A percentile compares a stretch with the other conserved stretches of the same genome.
Evolutionary conservation across 2,113 vertebrate genomes (phyloP).

Genomic region (Pelmatolapia mariae): DNA sequence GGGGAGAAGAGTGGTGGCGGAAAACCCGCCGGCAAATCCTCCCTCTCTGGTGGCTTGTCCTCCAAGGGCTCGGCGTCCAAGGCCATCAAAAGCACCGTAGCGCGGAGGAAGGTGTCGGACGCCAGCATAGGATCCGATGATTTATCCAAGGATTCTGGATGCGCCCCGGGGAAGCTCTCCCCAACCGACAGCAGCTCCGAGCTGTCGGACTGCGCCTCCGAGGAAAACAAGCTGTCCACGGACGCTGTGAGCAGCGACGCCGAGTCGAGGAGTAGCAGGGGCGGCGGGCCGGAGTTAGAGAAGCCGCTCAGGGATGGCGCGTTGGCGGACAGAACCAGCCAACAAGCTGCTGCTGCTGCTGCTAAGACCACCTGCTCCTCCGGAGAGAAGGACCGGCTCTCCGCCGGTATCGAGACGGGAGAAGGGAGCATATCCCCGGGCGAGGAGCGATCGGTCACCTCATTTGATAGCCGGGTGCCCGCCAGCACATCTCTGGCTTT

Average conservation of each 20-base stretch:
- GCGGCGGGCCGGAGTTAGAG: slow-evolving; percentile 53
- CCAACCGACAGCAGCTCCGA: slow-evolving; percentile 91
- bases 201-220: slow-evolving; percentile 90
- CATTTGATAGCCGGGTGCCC: slow-evolving; percentile 85
- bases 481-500: slow-evolving; percentile 92
- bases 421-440: slow-evolving; percentile 73
- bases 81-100: slow-evolving; percentile 39
- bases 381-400: slow-evolving; percentile 65
- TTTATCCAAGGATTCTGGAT: slow-evolving; percentile 71
- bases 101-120: slow-evolving; percentile 70
- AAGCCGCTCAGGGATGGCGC: slow-evolving; percentile 36
- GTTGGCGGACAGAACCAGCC: background rate
- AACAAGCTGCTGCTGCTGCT: background rate
- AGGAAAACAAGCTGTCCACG: slow-evolving; percentile 81
- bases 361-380: slow-evolving; percentile 17
- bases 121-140: slow-evolving; percentile 71
- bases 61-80: slow-evolving; percentile 43
- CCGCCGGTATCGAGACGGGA: slow-evolving; percentile 50
- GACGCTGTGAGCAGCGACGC: slow-evolving; percentile 80
- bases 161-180: slow-evolving; percentile 73
- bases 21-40: slow-evolving; percentile 50
- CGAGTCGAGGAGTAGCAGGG: slow-evolving; percentile 74
- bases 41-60: background rate
- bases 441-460: slow-evolving; percentile 81
- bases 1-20: slow-evolving; percentile 44